A percentile compares a stretch with the other conserved stretches of the same genome.
phyloP scores from a whole-genome alignment of 2,797 vertebrate genomes.

The Liparis tanakae region DNA sequence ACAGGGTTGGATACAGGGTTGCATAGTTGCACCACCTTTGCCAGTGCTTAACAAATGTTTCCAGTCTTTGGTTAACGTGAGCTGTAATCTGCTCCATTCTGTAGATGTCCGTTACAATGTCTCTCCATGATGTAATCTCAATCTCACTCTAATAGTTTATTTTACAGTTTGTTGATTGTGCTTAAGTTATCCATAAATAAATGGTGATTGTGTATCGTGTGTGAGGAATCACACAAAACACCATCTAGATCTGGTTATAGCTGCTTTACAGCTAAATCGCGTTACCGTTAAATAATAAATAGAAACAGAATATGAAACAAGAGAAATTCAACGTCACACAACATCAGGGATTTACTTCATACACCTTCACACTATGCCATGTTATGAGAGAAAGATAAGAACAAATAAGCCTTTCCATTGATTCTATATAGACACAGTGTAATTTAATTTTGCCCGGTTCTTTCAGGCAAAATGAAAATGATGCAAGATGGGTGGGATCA shows the following conservation, averaged over 20 bases:
- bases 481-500: slow-evolving; percentile 64
- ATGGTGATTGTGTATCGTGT: background rate
- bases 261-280: background rate
- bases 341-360: background rate
- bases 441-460: background rate
- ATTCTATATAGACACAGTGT: background rate
- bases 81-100: too few species aligned
- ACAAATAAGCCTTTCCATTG: background rate
- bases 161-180: background rate
- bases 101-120: too few species aligned
- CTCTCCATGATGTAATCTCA: too few species aligned
- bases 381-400: background rate
- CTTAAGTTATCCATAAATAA: background rate
- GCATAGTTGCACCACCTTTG: too few species aligned
- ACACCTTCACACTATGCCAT: background rate
- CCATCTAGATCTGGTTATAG: background rate
- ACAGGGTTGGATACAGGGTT: too few species aligned
- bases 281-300: too few species aligned
- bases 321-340: too few species aligned
- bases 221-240: background rate
- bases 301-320: background rate
- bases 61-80: too few species aligned
- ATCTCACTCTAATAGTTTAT: background rate
- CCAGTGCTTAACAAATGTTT: too few species aligned
- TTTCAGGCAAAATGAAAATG: slow-evolving; percentile 12